phyloP scores from a whole-genome alignment of 2,888 invertebrate species.

The Lamellibrachia columna region DNA sequence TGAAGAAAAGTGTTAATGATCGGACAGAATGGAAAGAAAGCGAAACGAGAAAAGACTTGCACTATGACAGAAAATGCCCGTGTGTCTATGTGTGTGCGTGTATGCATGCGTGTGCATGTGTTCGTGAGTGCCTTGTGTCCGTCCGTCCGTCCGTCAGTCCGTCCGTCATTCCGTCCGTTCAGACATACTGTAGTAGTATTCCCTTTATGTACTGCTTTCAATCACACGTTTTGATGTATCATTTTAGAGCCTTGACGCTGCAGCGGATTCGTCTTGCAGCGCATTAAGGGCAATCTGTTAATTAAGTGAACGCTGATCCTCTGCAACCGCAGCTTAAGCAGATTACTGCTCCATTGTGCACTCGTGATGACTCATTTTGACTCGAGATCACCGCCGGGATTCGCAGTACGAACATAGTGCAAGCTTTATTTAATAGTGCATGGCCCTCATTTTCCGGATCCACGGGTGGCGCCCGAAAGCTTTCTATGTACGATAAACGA shows the following conservation, averaged over 20 bases:
- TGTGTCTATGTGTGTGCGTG: too few relatives aligned
- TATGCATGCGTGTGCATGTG: too few relatives aligned
- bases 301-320: background rate
- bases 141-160: background rate
- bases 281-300: background rate
- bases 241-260: background rate
- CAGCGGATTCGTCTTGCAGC: background rate
- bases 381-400: background rate
- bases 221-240: background rate
- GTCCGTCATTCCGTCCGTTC: background rate
- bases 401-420: background rate
- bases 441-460: background rate
- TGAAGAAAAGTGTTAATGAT: background rate
- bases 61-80: too few relatives aligned
- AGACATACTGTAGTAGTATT: background rate
- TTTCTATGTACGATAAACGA: background rate
- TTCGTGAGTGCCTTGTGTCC: background rate
- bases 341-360: background rate
- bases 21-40: background rate
- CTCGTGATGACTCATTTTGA: background rate
- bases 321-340: background rate
- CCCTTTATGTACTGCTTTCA: background rate
- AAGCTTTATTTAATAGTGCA: background rate
- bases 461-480: background rate
- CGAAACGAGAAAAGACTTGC: background rate